Evolutionary conservation across 2,797 vertebrate species (phyloP).

Genomic region (Synaphobranchus kaupii): DNA sequence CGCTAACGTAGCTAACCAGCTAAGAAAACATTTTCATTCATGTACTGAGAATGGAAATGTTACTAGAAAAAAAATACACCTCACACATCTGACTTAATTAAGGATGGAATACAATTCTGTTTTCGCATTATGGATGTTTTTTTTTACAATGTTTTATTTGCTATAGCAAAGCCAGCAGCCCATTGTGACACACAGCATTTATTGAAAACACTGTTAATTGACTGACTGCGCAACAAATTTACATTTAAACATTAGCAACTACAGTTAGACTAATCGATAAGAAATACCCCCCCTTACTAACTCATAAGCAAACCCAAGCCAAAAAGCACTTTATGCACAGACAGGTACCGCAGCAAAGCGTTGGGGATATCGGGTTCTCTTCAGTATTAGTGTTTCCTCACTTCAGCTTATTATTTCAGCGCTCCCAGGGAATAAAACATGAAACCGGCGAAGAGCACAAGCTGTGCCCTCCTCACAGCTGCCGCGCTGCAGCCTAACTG

Average conservation of each 20-base stretch:
- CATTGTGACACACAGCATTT: neutral
- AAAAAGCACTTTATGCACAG: neutral
- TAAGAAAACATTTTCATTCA: neutral
- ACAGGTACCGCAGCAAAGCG: neutral
- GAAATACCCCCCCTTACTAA: slow-evolving; percentile 16
- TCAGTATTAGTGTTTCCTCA: neutral
- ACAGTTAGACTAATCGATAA: neutral
- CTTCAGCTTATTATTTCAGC: neutral
- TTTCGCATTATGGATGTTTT: neutral
- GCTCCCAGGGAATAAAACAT: neutral
- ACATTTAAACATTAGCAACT: neutral
- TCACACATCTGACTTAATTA: neutral
- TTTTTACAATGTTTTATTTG: neutral
- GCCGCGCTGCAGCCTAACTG: neutral
- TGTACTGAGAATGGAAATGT: neutral
- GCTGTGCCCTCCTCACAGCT: neutral
- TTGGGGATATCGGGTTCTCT: neutral
- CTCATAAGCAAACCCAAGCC: neutral
- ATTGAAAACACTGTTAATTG: neutral
- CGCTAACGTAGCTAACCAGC: slow-evolving; percentile 23
- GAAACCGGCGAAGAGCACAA: neutral
- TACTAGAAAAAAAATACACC: neutral
- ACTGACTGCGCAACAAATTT: neutral
- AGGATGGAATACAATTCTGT: neutral
- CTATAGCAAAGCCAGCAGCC: neutral